These are phyloP conservation scores for Arremon brunneinucha DNA, from an alignment of 2,797 vertebrate species.

Conservation along the genomic window DNA sequence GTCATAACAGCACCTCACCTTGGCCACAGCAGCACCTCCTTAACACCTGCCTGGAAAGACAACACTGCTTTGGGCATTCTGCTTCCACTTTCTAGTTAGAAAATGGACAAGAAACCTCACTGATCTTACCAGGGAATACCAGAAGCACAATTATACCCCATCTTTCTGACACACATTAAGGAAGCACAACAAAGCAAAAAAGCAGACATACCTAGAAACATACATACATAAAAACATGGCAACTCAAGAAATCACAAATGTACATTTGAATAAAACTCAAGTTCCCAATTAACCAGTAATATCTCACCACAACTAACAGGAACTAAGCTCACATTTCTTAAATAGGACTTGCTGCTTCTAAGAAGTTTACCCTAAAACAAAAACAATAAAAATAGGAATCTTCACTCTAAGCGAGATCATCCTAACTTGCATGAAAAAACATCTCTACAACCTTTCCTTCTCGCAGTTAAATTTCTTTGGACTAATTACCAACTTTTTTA, in stretches of 20 bases:
- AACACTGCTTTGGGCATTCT: background rate
- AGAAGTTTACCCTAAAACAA: background rate
- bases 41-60: background rate
- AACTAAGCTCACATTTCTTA: background rate
- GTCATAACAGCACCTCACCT: background rate
- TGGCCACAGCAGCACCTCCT: background rate
- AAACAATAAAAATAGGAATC: background rate
- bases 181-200: background rate
- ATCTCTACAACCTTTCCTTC: background rate
- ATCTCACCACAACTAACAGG: background rate
- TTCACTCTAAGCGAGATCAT: background rate
- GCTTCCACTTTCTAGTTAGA: background rate
- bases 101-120: background rate
- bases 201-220: background rate
- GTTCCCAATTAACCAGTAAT: background rate
- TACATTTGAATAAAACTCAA: background rate
- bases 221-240: background rate
- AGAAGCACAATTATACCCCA: background rate
- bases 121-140: background rate
- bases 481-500: conserved; percentile 50
- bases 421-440: background rate
- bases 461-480: conserved; percentile 51
- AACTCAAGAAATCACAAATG: background rate
- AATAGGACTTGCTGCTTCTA: background rate
- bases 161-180: background rate